Percentiles rank a stretch among this genome's conserved stretches.
phyloP scores from a whole-genome alignment of 2,797 vertebrate species.

The Steatocranus sp. region DNA sequence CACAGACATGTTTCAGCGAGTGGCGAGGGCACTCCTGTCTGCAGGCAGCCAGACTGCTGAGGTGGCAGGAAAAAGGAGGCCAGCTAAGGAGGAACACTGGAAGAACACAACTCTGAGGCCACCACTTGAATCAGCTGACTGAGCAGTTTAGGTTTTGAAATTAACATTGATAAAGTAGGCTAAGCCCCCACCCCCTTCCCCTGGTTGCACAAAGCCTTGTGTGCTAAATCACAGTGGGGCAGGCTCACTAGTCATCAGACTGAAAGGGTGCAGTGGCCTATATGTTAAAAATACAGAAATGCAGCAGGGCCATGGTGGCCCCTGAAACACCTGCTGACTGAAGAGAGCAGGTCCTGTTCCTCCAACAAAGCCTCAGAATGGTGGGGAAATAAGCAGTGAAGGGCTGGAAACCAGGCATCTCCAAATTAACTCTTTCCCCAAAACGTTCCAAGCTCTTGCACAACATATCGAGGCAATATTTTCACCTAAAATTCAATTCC shows the following conservation, averaged over 20 bases:
- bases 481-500: neutral
- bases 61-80: constrained; percentile 45
- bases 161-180: constrained; percentile 73
- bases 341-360: neutral
- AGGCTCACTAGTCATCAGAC: constrained; percentile 40
- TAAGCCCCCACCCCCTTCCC: neutral
- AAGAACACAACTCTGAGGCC: constrained; percentile 5
- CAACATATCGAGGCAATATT: neutral
- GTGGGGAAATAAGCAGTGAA: neutral
- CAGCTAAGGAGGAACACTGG: constrained; percentile 20
- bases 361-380: neutral
- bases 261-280: constrained; percentile 65
- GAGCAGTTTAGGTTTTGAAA: constrained; percentile 58
- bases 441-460: neutral
- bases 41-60: constrained; percentile 45
- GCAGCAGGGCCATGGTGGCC: neutral
- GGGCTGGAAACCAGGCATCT: neutral
- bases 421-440: neutral
- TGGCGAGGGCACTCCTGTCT: neutral
- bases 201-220: neutral
- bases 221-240: constrained; percentile 65
- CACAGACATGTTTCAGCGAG: constrained; percentile 3
- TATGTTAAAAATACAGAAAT: constrained; percentile 68
- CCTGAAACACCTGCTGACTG: constrained; percentile 47
- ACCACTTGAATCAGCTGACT: constrained; percentile 53